phyloP scores from a whole-genome alignment of 2,113 vertebrate species.

The Parotia lawesii region DNA sequence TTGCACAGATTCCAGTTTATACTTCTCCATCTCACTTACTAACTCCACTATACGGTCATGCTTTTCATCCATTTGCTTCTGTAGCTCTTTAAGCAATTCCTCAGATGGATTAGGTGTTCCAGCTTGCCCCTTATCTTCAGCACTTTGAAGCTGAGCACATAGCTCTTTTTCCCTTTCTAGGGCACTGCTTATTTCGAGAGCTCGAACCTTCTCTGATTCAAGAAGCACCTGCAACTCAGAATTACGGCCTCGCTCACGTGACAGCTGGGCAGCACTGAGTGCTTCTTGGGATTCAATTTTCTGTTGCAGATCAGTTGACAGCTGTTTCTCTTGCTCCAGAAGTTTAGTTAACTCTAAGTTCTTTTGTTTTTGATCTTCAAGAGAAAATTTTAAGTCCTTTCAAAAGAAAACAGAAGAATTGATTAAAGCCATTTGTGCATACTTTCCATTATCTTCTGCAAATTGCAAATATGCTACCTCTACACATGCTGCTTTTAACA shows the following conservation, averaged over 20 bases:
- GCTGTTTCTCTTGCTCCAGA: slow-evolving; percentile 81
- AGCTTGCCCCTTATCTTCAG: slow-evolving; percentile 45
- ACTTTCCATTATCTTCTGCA: neutral
- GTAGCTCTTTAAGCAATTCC: slow-evolving; percentile 79
- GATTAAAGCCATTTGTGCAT: neutral
- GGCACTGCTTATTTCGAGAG: slow-evolving; percentile 79
- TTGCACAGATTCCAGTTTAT: slow-evolving; percentile 83
- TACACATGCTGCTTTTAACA: neutral
- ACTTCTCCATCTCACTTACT: slow-evolving; percentile 82
- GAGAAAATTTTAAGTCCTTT: slow-evolving; percentile 85
- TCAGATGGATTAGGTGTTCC: slow-evolving; percentile 60
- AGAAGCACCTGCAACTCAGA: slow-evolving; percentile 88
- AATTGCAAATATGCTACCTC: neutral
- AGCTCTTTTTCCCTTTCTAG: slow-evolving; percentile 81
- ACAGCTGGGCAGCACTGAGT: slow-evolving; percentile 69
- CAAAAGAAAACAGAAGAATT: slow-evolving; percentile 5
- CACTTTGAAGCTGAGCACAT: slow-evolving; percentile 58
- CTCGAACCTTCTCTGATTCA: slow-evolving; percentile 81
- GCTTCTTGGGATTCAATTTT: slow-evolving; percentile 77
- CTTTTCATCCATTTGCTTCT: slow-evolving; percentile 85
- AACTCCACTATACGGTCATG: slow-evolving; percentile 82
- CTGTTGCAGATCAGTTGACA: slow-evolving; percentile 76
- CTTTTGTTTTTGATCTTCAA: slow-evolving; percentile 81
- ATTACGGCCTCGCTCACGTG: slow-evolving; percentile 72
- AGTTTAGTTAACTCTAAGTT: slow-evolving; percentile 73